These are phyloP conservation scores for Chouioia cunea DNA, from an alignment of 2,888 invertebrate species.

Conservation along the genomic window DNA sequence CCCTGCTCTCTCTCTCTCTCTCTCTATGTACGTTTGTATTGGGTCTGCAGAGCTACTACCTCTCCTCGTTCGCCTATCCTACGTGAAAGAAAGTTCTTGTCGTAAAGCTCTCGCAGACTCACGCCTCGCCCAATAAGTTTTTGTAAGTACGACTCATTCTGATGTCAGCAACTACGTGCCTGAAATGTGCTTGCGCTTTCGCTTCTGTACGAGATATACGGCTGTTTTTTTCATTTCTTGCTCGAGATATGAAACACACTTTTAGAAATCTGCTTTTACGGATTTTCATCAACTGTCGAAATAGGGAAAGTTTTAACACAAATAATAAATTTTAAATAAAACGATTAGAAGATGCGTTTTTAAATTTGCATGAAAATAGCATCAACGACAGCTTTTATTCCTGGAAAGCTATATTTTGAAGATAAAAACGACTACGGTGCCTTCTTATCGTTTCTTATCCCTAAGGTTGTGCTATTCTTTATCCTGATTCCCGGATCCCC, in stretches of 20 bases:
- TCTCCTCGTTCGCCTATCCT: not conserved
- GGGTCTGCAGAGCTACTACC: not conserved
- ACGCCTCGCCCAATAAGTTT: conserved; percentile 40
- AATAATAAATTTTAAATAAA: too few relatives aligned
- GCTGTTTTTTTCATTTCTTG: too few relatives aligned
- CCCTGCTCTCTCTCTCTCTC: not conserved
- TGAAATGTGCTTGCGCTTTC: conserved; percentile 15
- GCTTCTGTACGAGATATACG: too few relatives aligned
- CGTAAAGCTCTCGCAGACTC: conserved; percentile 25
- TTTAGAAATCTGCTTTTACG: not conserved
- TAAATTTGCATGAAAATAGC: too few relatives aligned
- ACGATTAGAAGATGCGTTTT: too few relatives aligned
- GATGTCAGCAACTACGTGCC: not conserved
- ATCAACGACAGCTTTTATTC: too few relatives aligned
- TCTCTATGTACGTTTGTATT: not conserved
- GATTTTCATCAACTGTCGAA: not conserved
- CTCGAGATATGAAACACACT: too few relatives aligned
- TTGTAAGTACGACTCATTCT: conserved; percentile 43
- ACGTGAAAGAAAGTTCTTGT: conserved; percentile 6
- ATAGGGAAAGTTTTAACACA: too few relatives aligned
- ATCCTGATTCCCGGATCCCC: not conserved
- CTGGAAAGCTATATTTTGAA: too few relatives aligned
- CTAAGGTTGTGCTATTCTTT: conserved; percentile 18
- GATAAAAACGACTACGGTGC: not conserved
- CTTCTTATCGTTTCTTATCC: not conserved